Conservation (phyloP, 2,888 invertebrate genomes). For the Tiphia femorata region DNA sequence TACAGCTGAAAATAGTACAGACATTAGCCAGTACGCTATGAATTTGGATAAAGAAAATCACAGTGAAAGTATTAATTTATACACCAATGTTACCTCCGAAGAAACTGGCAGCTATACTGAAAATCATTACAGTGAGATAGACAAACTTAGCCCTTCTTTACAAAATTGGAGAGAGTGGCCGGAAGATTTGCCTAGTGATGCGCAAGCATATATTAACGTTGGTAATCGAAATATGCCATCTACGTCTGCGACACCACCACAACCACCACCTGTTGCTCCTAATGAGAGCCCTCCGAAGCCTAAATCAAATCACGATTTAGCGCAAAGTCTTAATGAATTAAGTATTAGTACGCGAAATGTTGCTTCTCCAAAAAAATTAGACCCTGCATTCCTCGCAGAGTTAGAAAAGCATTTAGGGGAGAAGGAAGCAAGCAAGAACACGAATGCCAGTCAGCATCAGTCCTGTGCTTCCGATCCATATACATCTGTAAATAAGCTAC, state of each 20-base stretch:
- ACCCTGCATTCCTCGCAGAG: constrained; percentile 75
- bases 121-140: constrained; percentile 62
- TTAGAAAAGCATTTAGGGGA: constrained; percentile 75
- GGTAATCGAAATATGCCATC: constrained; percentile 21
- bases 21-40: constrained; percentile 49
- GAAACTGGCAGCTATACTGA: constrained; percentile 39
- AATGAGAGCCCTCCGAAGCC: constrained; percentile 58
- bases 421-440: constrained; percentile 68
- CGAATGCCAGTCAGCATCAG: constrained; percentile 61
- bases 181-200: constrained; percentile 53
- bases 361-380: constrained; percentile 69
- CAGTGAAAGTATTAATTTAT: constrained; percentile 55
- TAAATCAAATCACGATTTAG: constrained; percentile 58
- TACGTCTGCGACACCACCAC: constrained; percentile 46
- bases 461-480: constrained; percentile 24
- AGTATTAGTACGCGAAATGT: constrained; percentile 20
- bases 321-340: constrained; percentile 49
- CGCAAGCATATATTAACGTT: constrained; percentile 58
- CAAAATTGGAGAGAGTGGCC: constrained; percentile 56
- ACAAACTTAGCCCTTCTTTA: constrained; percentile 45
- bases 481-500: constrained; percentile 38
- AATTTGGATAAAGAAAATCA: constrained; percentile 54
- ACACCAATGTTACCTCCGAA: constrained; percentile 43
- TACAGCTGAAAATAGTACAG: constrained; percentile 26
- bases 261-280: constrained; percentile 50